phyloP scores from a whole-genome alignment of 1,140 invertebrate species.

The Neotoxoptera formosana region DNA sequence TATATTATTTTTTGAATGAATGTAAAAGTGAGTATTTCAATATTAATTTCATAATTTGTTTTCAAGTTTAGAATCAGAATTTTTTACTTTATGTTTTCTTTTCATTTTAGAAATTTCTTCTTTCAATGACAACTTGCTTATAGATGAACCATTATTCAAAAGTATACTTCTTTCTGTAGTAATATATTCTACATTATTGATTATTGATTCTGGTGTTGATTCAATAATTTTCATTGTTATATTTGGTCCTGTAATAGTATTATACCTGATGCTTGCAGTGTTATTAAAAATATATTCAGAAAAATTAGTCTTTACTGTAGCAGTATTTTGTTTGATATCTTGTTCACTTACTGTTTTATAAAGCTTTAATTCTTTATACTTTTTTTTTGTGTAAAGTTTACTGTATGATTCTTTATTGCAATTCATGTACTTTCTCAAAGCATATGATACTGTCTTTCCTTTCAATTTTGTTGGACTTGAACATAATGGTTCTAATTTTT shows the following conservation, averaged over 20 bases:
- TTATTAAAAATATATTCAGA: neutral
- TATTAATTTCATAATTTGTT: neutral
- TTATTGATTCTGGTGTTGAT: neutral
- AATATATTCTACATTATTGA: neutral
- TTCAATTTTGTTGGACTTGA: constrained; percentile 68
- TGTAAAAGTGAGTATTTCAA: neutral
- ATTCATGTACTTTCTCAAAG: constrained; percentile 65
- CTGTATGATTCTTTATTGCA: constrained; percentile 47
- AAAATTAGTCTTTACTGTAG: neutral
- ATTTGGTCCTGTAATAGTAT: neutral
- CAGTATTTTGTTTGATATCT: neutral
- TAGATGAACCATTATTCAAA: constrained; percentile 38
- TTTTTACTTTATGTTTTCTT: constrained; percentile 57
- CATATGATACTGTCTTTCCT: constrained; percentile 71
- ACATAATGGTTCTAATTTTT: constrained; percentile 71
- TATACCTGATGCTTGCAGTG: neutral
- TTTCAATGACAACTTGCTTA: constrained; percentile 58
- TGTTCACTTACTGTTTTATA: neutral
- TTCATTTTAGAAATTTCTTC: constrained; percentile 43
- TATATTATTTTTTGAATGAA: constrained; percentile 14
- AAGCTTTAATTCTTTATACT: constrained; percentile 54
- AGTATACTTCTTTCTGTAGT: constrained; percentile 14
- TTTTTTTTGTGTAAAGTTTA: constrained; percentile 46
- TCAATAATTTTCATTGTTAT: neutral
- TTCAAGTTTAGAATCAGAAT: neutral